Evolutionary conservation across 2,113 vertebrate species (phyloP).

Genomic region (Cyprinodon tularosa): DNA sequence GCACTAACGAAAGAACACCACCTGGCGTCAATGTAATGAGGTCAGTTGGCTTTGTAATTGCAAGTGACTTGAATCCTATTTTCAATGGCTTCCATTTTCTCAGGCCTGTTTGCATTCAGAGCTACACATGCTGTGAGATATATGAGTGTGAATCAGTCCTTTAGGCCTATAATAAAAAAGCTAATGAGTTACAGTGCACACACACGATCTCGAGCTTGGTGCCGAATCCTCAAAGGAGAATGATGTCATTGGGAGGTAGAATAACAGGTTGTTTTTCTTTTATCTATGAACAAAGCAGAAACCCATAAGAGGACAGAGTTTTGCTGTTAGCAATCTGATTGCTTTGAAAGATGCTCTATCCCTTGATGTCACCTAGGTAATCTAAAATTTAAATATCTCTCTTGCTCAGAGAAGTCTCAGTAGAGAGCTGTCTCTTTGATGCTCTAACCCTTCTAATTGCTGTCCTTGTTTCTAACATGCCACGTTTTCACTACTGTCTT

Average conservation of each 20-base stretch:
- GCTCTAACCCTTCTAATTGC: conserved; percentile 55
- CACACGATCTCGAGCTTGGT: conserved; percentile 23
- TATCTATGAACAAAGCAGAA: conserved; percentile 57
- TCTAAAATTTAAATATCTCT: conserved; percentile 56
- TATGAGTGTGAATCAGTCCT: conserved; percentile 8
- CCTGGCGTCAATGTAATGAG: conserved; percentile 32
- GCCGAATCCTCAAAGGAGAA: conserved; percentile 46
- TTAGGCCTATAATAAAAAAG: conserved; percentile 15
- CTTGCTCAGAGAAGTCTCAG: conserved; percentile 36
- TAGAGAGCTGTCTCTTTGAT: conserved; percentile 54
- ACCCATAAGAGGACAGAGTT: conserved; percentile 41
- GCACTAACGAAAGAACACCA: conserved; percentile 13
- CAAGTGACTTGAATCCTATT: conserved; percentile 24
- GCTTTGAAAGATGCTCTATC: conserved; percentile 64
- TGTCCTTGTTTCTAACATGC: conserved; percentile 50
- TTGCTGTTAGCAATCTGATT: conserved; percentile 52
- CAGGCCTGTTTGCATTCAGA: conserved; percentile 2
- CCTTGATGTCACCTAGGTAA: conserved; percentile 70
- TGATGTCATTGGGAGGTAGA: conserved; percentile 61
- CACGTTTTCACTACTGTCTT: conserved; percentile 35
- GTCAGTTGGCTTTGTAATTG: conserved; percentile 33
- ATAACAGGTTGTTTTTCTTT: conserved; percentile 64
- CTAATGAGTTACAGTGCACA: conserved; percentile 52
- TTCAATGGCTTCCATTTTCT: conserved; percentile 14
- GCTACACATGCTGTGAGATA: conserved; percentile 4